Conservation (phyloP, 2,797 vertebrate species). For the Rhinella marina region DNA sequence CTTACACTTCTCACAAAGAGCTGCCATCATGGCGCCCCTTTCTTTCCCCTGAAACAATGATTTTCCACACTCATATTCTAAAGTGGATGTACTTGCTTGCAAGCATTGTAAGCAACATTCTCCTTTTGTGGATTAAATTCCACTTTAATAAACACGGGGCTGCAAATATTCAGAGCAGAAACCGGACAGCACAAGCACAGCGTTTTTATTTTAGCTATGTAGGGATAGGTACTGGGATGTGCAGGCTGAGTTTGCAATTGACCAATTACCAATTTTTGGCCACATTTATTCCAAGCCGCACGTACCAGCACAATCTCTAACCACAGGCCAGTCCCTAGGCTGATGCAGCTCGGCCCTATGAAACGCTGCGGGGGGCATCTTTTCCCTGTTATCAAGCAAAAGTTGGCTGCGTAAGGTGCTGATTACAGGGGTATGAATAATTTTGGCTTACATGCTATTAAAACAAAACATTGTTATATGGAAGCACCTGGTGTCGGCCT, state of each 20-base stretch:
- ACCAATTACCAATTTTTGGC: background rate
- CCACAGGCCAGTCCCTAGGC: background rate
- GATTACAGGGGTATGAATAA: conserved; percentile 28
- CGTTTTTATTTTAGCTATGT: background rate
- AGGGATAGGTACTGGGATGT: background rate
- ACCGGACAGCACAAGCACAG: background rate
- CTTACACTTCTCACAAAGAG: background rate
- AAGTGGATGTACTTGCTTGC: background rate
- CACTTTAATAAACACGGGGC: background rate
- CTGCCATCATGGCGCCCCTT: background rate
- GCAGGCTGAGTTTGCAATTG: background rate
- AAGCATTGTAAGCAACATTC: background rate
- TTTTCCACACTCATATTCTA: background rate
- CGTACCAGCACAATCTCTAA: background rate
- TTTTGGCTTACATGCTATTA: background rate
- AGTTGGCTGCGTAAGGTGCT: conserved; percentile 17
- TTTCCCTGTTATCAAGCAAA: conserved; percentile 20
- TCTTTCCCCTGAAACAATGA: background rate
- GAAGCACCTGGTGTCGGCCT: conserved; percentile 5
- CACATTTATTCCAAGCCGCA: background rate
- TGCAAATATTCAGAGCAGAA: background rate
- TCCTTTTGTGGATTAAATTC: conserved; percentile 1
- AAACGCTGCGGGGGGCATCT: conserved; percentile 7
- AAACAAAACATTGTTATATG: background rate
- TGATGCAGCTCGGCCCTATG: background rate